These are phyloP conservation scores for Prietella phreatophila DNA, from an alignment of 2,113 vertebrate genomes.

Conservation along the genomic window DNA sequence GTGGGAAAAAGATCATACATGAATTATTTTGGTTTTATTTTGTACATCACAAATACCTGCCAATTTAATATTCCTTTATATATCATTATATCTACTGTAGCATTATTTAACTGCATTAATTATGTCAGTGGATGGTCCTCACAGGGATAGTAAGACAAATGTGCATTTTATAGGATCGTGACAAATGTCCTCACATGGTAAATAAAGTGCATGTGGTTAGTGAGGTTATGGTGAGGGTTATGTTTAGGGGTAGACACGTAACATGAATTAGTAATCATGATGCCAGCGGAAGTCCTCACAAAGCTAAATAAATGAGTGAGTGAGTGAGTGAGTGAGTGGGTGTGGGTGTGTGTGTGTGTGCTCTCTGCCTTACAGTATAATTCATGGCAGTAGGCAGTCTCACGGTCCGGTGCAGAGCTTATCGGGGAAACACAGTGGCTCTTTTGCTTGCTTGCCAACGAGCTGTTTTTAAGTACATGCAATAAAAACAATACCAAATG, in stretches of 20 bases:
- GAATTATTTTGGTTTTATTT: background rate
- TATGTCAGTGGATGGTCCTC: background rate
- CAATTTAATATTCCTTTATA: background rate
- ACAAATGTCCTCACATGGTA: background rate
- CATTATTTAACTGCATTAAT: background rate
- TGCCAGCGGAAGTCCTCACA: background rate
- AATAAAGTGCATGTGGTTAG: background rate
- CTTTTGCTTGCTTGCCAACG: slow-evolving; percentile 37
- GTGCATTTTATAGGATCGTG: background rate
- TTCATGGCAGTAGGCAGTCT: slow-evolving; percentile 34
- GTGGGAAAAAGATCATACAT: background rate
- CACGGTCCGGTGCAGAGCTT: slow-evolving; percentile 38
- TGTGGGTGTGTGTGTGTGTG: background rate
- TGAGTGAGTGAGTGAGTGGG: background rate
- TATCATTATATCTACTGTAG: too few relatives aligned
- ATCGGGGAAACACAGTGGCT: slow-evolving; percentile 39
- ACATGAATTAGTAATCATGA: background rate
- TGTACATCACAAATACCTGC: background rate
- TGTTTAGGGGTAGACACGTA: background rate
- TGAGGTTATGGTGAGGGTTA: background rate
- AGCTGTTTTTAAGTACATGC: slow-evolving; percentile 44
- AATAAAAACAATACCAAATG: slow-evolving; percentile 32
- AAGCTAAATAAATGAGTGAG: background rate
- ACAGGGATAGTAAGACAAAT: background rate
- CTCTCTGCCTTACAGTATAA: slow-evolving; percentile 31